These are phyloP conservation scores for Cryptophagus acutangulus DNA, from an alignment of 2,888 invertebrate genomes.

Conservation along the genomic window DNA sequence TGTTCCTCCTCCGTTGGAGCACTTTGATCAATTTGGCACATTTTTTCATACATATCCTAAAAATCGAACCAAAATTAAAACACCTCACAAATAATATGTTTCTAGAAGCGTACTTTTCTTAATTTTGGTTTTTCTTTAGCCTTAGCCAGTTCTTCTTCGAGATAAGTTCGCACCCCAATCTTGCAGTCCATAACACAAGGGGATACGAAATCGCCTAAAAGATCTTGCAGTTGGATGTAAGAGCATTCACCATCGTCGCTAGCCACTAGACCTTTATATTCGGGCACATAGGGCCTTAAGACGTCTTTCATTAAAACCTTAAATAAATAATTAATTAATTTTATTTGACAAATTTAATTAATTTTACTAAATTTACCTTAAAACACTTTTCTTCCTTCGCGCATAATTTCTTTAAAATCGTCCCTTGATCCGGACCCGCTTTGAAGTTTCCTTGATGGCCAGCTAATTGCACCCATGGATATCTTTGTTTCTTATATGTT, in stretches of 20 bases:
- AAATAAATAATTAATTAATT: neutral
- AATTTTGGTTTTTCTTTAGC: constrained; percentile 92
- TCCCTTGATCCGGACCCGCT: constrained; percentile 88
- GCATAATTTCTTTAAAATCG: constrained; percentile 88
- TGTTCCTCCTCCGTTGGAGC: constrained; percentile 91
- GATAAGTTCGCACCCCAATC: constrained; percentile 88
- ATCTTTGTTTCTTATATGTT: constrained; percentile 91
- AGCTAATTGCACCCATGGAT: constrained; percentile 95
- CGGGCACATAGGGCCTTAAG: constrained; percentile 84
- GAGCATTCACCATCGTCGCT: constrained; percentile 76
- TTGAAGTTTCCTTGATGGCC: constrained; percentile 95
- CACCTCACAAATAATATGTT: neutral
- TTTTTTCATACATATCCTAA: constrained; percentile 95
- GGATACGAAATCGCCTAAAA: constrained; percentile 82
- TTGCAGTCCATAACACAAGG: constrained; percentile 98
- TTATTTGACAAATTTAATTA: neutral
- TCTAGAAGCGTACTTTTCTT: constrained; percentile 69
- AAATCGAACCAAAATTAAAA: constrained; percentile 25
- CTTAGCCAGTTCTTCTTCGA: constrained; percentile 91
- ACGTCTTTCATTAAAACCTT: constrained; percentile 79
- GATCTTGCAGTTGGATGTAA: constrained; percentile 88
- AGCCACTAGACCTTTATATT: constrained; percentile 83
- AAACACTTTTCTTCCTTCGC: constrained; percentile 87
- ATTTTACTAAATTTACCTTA: constrained; percentile 46
- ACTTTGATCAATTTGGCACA: constrained; percentile 86